These are phyloP conservation scores for Poliocrania exsul DNA, from an alignment of 2,797 vertebrate species.

Conservation along the genomic window DNA sequence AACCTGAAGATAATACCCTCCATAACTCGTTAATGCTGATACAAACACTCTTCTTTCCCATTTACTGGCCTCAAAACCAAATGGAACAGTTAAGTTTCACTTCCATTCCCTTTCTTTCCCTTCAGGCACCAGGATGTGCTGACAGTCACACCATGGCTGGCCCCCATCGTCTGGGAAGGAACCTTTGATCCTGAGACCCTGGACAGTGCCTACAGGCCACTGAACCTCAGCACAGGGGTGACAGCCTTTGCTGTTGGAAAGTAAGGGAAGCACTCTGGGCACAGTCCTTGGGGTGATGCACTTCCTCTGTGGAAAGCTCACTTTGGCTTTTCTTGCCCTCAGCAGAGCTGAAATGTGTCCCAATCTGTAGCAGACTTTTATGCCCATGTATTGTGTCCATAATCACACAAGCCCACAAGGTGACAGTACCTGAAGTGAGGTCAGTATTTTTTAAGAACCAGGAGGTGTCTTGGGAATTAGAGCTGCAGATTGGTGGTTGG, in stretches of 20 bases:
- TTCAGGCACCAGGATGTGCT: constrained; percentile 66
- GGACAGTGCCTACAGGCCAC: constrained; percentile 51
- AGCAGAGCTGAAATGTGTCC: background rate
- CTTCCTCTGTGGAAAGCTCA: background rate
- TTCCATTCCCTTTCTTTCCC: background rate
- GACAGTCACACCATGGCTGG: constrained; percentile 73
- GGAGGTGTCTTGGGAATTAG: background rate
- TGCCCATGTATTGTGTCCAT: too few species aligned
- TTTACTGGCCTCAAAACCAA: background rate
- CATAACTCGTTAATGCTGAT: background rate
- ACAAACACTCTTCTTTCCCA: background rate
- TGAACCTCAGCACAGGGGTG: constrained; percentile 76
- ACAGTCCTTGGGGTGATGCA: background rate
- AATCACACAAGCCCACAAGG: background rate
- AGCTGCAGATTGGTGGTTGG: background rate
- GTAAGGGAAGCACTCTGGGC: constrained; percentile 32
- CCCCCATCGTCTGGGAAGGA: constrained; percentile 75
- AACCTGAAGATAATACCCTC: background rate
- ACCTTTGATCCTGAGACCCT: constrained; percentile 69
- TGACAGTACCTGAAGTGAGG: too few species aligned
- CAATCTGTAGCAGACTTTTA: background rate
- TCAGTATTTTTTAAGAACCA: background rate
- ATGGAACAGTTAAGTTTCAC: background rate
- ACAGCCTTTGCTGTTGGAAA: constrained; percentile 72
- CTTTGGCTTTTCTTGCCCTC: background rate